Evolutionary conservation across 1,140 invertebrate genomes (phyloP), one percentile per base, ranked within the genome.

Genomic region (Aphis gossypii): DNA sequence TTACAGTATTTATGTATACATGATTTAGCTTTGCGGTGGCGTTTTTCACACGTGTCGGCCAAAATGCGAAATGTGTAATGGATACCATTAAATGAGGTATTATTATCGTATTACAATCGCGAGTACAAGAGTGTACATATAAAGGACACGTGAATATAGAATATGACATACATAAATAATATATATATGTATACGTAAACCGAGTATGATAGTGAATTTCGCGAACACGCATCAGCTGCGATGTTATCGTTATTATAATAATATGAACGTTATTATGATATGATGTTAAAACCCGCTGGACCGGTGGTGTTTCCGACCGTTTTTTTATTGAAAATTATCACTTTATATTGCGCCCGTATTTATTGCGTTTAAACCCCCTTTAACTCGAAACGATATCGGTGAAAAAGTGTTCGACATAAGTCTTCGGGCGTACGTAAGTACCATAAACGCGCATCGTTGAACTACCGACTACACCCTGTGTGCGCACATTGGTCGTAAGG

Each of bases 51-150:
- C 60, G 60, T 76, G 60, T 76, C 60, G 60, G 30, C 30, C 5
- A 76, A 76, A 76, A 60, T 30, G 56, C 56, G 56, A 60, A 60
- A 76, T 76, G n/a, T 76, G 60, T 76, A 76, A 76, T 76, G 60
- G 30, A 76, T n/a, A 76, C 60, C 60, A 76, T 76, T 76, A 76
- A 76, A n/a, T 76, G n/a, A 23, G 60, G n/a, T 76, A 76, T 76
- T 76, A 76, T 76, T 76, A n/a, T n/a, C 60, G 60, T n/a, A 76
- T 76, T 76, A 76, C 60, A 9, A n/a, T 30, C 30, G 30, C 14
- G 14, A 76, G 60, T 18, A n/a, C n/a, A 76, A 76, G 60, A 76
- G 60, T 76, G 60, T 76, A 18, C 18, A 76, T 76, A 76, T 76
- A 76, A 76, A 76, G 30, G 60, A 76, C 60, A 76, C 14, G n/a